Conservation (phyloP, 2,888 invertebrate species). For the Dasysyrphus albostriatus region DNA sequence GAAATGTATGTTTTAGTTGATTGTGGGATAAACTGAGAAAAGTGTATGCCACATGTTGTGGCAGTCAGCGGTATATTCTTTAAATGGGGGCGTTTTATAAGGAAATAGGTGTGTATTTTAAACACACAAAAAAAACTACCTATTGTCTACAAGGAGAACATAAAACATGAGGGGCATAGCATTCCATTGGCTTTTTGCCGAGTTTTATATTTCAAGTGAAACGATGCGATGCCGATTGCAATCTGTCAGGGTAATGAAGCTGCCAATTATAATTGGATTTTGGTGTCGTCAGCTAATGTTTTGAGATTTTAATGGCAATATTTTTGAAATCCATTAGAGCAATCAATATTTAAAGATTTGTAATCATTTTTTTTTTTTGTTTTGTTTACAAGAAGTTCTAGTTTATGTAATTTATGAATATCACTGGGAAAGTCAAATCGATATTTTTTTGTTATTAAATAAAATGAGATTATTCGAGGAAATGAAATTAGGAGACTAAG, state of each 20-base stretch:
- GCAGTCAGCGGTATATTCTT: constrained; percentile 15
- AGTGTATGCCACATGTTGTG: constrained; percentile 46
- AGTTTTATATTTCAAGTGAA: constrained; percentile 55
- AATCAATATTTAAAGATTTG: not conserved
- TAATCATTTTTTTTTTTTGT: not conserved
- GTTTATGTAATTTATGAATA: not conserved
- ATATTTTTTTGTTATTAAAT: no score
- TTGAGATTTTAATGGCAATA: not conserved
- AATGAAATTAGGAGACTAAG: no score
- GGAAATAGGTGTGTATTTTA: constrained; percentile 57
- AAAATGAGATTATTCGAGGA: no score
- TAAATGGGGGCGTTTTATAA: constrained; percentile 59
- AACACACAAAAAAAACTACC: not conserved
- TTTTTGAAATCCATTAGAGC: constrained; percentile 10
- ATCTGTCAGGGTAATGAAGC: constrained; percentile 50
- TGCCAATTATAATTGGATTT: constrained; percentile 49
- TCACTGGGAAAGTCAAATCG: not conserved
- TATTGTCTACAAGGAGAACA: constrained; percentile 20
- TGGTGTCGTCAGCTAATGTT: constrained; percentile 4
- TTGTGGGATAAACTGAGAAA: not conserved
- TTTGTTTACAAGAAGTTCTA: not conserved
- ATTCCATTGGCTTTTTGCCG: constrained; percentile 67
- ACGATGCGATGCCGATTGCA: constrained; percentile 44
- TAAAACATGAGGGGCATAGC: not conserved
- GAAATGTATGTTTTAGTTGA: constrained; percentile 4